phyloP scores from a whole-genome alignment of 2,888 invertebrate species.

The Drosophila aldrichi region DNA sequence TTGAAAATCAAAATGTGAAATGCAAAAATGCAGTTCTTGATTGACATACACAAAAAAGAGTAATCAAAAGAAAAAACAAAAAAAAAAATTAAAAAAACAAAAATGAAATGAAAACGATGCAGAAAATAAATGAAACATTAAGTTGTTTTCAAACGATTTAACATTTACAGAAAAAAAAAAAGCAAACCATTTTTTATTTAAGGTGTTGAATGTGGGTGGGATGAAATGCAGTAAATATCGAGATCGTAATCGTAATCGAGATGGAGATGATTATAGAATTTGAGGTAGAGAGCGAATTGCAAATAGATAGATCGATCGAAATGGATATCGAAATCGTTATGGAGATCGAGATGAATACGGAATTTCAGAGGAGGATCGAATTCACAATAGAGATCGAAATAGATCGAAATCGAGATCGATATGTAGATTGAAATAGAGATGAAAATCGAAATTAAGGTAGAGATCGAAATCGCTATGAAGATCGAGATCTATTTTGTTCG shows the following conservation, averaged over 20 bases:
- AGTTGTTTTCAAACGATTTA: slow-evolving; percentile 64
- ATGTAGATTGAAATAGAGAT: not conserved
- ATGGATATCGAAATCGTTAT: not conserved
- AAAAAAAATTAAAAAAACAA: slow-evolving; percentile 7
- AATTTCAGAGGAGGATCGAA: not conserved
- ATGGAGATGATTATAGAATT: not conserved
- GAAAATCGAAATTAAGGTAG: not conserved
- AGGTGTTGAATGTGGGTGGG: slow-evolving; percentile 1
- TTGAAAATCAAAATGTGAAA: slow-evolving; percentile 24
- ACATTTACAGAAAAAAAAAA: slow-evolving; percentile 50
- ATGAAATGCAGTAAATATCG: not conserved
- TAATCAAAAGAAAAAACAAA: slow-evolving; percentile 3
- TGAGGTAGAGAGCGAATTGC: not conserved
- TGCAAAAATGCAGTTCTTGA: slow-evolving; percentile 13
- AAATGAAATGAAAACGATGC: slow-evolving; percentile 36
- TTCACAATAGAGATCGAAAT: not conserved
- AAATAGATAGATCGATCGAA: not conserved
- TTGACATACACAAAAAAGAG: slow-evolving; percentile 10
- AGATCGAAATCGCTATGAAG: not conserved
- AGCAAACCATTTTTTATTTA: slow-evolving; percentile 24
- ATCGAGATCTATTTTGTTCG: no score
- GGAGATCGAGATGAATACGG: not conserved
- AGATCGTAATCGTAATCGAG: not conserved
- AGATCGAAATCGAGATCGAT: not conserved
- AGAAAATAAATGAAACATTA: slow-evolving; percentile 62